These are phyloP conservation scores for Caloenas nicobarica DNA, from an alignment of 2,113 vertebrate genomes.

Conservation along the genomic window DNA sequence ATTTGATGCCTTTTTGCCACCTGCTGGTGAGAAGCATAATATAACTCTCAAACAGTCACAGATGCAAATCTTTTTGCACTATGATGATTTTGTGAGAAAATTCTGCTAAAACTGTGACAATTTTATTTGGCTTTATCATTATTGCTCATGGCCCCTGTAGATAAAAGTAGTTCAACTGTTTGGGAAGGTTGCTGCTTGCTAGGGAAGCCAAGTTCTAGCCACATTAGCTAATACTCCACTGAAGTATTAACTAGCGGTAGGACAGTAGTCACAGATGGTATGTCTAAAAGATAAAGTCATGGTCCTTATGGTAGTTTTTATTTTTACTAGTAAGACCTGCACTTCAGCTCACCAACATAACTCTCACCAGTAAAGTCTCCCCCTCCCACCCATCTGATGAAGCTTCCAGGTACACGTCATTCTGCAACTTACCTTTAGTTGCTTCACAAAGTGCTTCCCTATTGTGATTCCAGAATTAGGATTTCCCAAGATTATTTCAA, in stretches of 20 bases:
- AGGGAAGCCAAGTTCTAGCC: neutral
- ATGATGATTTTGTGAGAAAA: neutral
- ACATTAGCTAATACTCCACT: neutral
- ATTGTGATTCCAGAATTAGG: slow-evolving; percentile 83
- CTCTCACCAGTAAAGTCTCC: neutral
- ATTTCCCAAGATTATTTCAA: slow-evolving; percentile 92
- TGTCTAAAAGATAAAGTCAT: neutral
- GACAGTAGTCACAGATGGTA: neutral
- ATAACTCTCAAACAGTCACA: neutral
- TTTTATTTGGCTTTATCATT: neutral
- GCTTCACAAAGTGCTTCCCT: slow-evolving; percentile 88
- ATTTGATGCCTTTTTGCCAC: neutral
- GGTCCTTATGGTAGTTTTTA: neutral
- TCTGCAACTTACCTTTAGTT: slow-evolving; percentile 83
- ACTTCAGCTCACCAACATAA: neutral
- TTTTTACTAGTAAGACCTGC: neutral
- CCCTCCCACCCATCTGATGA: neutral
- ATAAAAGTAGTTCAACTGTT: neutral
- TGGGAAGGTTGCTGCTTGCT: neutral
- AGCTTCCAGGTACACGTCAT: neutral
- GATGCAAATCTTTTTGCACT: neutral
- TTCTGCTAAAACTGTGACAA: neutral
- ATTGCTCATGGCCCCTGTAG: neutral
- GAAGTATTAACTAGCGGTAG: neutral
- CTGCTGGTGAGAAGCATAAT: slow-evolving; percentile 9